Conservation (phyloP, 1,140 invertebrate species). For the Aphaenogaster floridana region DNA sequence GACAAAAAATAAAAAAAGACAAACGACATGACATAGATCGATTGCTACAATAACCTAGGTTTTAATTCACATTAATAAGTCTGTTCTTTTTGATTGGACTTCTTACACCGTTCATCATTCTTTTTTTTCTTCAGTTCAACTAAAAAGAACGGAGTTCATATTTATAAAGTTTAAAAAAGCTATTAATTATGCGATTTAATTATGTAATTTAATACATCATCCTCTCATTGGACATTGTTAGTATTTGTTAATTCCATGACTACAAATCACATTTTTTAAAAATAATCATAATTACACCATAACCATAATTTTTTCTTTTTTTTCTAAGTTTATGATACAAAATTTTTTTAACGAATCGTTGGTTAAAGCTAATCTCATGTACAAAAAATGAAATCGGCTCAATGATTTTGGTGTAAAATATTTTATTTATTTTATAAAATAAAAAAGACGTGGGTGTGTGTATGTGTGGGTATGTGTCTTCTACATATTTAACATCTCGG, state of each 20-base stretch:
- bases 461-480: neutral
- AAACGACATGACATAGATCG: neutral
- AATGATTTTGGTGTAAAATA: neutral
- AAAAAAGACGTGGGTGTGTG: neutral
- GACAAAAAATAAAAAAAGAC: conserved; percentile 25
- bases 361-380: neutral
- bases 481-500: neutral
- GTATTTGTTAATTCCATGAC: neutral
- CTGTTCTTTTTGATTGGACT: no score
- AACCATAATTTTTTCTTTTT: neutral
- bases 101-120: no score
- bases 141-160: no score
- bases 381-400: neutral
- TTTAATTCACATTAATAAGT: neutral
- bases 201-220: neutral
- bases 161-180: no score
- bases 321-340: neutral
- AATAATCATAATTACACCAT: neutral
- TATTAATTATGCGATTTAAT: no score
- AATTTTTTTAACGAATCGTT: neutral
- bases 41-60: conserved; percentile 6
- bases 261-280: neutral
- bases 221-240: neutral
- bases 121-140: no score
- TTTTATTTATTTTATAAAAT: neutral